phyloP scores from a whole-genome alignment of 1,140 invertebrate genomes.

The Geopemphigus sp. region DNA sequence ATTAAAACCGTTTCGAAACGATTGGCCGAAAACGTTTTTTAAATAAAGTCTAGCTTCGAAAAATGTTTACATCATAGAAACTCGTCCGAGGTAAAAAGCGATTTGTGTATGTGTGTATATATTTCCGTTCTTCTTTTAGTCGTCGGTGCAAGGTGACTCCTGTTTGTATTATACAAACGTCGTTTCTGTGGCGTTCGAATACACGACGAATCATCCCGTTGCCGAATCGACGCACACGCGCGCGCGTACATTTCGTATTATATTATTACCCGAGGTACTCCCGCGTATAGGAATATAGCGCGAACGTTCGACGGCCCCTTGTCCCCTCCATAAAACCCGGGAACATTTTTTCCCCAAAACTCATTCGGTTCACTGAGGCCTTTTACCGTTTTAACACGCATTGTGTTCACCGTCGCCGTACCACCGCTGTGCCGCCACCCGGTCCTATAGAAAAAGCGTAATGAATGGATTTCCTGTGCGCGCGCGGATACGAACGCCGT shows the following conservation, averaged over 20 bases:
- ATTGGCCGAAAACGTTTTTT: too few species aligned
- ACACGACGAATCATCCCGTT: conserved; percentile 33
- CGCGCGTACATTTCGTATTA: too few species aligned
- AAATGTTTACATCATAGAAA: too few species aligned
- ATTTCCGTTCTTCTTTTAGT: neutral
- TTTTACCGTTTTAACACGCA: conserved; percentile 37
- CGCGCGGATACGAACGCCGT: neutral
- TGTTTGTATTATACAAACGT: too few species aligned
- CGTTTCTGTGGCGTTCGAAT: conserved; percentile 26
- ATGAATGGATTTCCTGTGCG: conserved; percentile 33
- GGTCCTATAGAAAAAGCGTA: conserved; percentile 14
- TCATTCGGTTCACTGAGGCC: conserved; percentile 44
- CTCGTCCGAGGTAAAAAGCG: too few species aligned
- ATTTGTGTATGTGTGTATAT: too few species aligned
- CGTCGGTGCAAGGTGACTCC: neutral
- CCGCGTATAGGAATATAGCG: too few species aligned
- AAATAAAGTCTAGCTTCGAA: too few species aligned
- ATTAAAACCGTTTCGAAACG: too few species aligned
- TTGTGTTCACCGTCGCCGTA: neutral
- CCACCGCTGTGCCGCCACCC: neutral
- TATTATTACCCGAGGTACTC: too few species aligned
- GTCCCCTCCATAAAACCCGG: too few species aligned
- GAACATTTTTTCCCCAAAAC: conserved; percentile 20
- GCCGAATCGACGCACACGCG: conserved; percentile 1
- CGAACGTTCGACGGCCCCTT: too few species aligned